These are phyloP conservation scores for Acanthosepion lycidas DNA, from an alignment of 2,888 invertebrate genomes.

Conservation along the genomic window DNA sequence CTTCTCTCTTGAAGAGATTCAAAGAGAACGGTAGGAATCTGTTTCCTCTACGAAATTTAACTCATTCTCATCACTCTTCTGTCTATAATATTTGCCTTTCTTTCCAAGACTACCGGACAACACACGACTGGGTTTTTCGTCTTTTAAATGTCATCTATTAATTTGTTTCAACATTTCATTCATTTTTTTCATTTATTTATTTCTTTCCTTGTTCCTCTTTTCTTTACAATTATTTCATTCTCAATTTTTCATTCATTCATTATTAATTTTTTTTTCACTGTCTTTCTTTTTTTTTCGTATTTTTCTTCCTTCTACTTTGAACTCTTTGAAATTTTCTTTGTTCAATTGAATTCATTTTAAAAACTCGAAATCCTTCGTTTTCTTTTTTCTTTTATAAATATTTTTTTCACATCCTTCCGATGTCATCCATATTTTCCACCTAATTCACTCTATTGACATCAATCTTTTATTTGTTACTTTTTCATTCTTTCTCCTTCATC, in stretches of 20 bases:
- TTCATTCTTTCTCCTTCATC: too few species aligned
- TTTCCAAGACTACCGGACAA: not conserved
- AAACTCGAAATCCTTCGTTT: not conserved
- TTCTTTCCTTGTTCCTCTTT: fast-evolving
- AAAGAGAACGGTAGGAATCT: not conserved
- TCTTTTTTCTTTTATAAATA: too few species aligned
- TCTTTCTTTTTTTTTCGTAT: not conserved
- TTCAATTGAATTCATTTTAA: not conserved
- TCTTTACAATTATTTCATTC: not conserved
- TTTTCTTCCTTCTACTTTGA: not conserved
- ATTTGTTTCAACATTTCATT: not conserved
- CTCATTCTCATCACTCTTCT: too few species aligned
- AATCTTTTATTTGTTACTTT: too few species aligned
- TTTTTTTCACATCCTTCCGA: too few species aligned
- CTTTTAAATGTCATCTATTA: not conserved
- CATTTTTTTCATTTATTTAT: not conserved
- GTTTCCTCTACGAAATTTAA: not conserved
- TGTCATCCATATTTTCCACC: too few species aligned
- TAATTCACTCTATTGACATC: too few species aligned
- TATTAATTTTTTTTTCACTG: not conserved
- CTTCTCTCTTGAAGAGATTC: not conserved
- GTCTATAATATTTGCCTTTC: not conserved
- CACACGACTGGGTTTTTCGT: not conserved
- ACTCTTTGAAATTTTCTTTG: not conserved
- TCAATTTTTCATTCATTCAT: not conserved